These are phyloP conservation scores for Carlito syrichta DNA, from an alignment of 2,113 vertebrate genomes.

Conservation along the genomic window DNA sequence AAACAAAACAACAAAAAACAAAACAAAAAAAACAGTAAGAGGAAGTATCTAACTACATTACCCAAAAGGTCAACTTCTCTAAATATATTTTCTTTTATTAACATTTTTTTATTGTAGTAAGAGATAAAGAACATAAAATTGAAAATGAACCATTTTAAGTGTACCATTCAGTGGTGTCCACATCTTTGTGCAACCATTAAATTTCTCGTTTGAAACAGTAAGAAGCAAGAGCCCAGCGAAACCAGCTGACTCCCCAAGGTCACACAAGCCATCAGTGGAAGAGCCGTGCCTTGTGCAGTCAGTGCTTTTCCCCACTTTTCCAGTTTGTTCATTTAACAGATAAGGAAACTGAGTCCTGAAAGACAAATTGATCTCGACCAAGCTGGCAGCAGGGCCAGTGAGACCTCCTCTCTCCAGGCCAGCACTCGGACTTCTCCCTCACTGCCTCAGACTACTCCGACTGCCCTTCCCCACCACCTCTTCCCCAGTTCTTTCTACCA, in stretches of 20 bases:
- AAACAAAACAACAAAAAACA: too few relatives aligned
- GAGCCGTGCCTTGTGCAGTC: background rate
- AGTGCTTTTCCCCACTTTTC: background rate
- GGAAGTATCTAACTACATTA: background rate
- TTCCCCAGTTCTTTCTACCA: background rate
- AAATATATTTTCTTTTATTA: background rate
- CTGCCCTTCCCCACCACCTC: background rate
- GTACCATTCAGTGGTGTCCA: background rate
- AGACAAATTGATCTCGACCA: background rate
- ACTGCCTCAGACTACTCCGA: background rate
- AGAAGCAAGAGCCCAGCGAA: background rate
- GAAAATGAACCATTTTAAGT: background rate
- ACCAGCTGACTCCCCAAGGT: background rate
- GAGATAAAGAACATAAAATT: background rate
- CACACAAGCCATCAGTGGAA: background rate
- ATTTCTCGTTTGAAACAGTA: background rate
- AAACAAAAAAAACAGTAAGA: too few relatives aligned
- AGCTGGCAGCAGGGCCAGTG: background rate
- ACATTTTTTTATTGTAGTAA: background rate
- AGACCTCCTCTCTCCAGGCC: background rate
- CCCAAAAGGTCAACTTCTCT: background rate
- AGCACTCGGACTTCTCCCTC: background rate
- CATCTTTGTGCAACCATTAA: background rate
- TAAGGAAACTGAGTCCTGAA: background rate
- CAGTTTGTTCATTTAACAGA: background rate